phyloP scores from a whole-genome alignment of 2,888 invertebrate genomes.

The Artemia sp. region DNA sequence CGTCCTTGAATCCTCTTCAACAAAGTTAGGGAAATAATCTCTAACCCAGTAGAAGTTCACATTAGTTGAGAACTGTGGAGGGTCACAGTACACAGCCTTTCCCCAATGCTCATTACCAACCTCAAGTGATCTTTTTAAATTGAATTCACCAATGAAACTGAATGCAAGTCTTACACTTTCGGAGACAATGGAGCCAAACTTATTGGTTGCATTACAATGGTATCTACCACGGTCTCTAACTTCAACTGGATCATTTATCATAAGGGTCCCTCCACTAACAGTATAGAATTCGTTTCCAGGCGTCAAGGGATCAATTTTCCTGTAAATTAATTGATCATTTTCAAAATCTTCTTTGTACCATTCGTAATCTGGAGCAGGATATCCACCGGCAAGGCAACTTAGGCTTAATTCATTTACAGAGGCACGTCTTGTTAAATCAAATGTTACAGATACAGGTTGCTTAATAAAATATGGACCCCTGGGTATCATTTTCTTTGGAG shows the following conservation, averaged over 20 bases:
- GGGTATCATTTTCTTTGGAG: conserved; percentile 57
- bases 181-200: conserved; percentile 70
- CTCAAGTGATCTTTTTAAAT: conserved; percentile 64
- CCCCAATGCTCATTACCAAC: conserved; percentile 82
- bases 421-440: conserved; percentile 55
- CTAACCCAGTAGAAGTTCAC: conserved; percentile 83
- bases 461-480: conserved; percentile 72
- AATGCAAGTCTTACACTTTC: conserved; percentile 73
- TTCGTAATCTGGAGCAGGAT: conserved; percentile 69
- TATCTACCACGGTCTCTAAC: conserved; percentile 49
- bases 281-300: conserved; percentile 50
- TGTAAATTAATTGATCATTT: conserved; percentile 53
- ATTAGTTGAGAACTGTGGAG: conserved; percentile 73
- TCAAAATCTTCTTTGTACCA: conserved; percentile 79
- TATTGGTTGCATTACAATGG: conserved; percentile 78
- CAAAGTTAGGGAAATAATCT: conserved; percentile 72
- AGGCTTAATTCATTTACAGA: conserved; percentile 55
- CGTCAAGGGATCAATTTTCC: conserved; percentile 54
- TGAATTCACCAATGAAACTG: conserved; percentile 74
- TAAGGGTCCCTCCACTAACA: conserved; percentile 73
- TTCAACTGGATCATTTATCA: conserved; percentile 60
- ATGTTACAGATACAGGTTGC: conserved; percentile 64
- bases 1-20: conserved; percentile 76
- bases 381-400: conserved; percentile 53
- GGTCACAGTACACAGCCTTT: conserved; percentile 76